Base-by-base conservation (phyloP, 2,113 vertebrate genomes). In the Trichomycterus rosablanca region DNA sequence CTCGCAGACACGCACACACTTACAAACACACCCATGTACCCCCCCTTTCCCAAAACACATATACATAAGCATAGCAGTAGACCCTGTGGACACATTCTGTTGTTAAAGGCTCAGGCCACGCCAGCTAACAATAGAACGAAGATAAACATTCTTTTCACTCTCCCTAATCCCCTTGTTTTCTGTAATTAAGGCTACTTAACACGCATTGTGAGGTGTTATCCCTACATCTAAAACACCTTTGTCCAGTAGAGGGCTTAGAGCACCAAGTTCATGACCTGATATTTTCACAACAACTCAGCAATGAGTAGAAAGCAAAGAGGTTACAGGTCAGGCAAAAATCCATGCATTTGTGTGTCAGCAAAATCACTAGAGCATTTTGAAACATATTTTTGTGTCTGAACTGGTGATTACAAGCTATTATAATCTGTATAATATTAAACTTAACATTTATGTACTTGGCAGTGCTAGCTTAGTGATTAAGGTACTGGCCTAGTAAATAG, bases 141-240 rank as follows among this genome's bases (percentile, higher is more conserved):
- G 73, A 77, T 80, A 81, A 83, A 77, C 62, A 67, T 70, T 77
- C 58, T 78, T 76, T 73, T 75, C 67, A 58, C 68, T 71, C 59
- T 48, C 53, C 75, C 52, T 79, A 77, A 83, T 80, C 78, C 72
- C 68, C 71, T 79, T 73, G 77, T 71, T 74, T 77, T 11, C 43
- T 60, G 66, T 78, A 76, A 84, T 81, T 83, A 83, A 81, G 82
- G 73, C 75, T 80, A 72, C 74, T 80, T 77, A 74, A 60, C 43
- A 70, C 68, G 71, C 70, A 76, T 69, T 73, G 67, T 70, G 66
- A 73, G 70, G 64, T 22, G 63, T 80, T 81, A 81, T 81, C 78
- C 71, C 39, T 60, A 59, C 49, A 80, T 82, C 78, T 83, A 67
- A 74, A 77, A 71, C 75, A 71, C 77, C 82, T 78, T 83, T 81